These are phyloP conservation scores for Acrocephalus arundinaceus DNA, from an alignment of 2,113 vertebrate species.

Conservation along the genomic window DNA sequence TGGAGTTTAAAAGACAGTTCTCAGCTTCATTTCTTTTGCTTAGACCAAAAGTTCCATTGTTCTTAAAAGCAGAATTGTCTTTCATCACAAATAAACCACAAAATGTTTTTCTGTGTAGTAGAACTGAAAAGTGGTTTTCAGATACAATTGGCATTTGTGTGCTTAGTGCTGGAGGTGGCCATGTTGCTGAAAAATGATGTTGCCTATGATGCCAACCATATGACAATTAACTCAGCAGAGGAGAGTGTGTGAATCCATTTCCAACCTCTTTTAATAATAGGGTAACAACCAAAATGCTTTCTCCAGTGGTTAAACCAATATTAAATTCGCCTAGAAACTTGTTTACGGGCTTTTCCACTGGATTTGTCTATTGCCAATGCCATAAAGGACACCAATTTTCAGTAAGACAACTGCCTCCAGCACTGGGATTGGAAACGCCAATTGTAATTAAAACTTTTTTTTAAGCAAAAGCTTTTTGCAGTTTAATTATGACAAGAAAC, in stretches of 20 bases:
- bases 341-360: slow-evolving; percentile 46
- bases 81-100: neutral
- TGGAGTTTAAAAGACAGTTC: neutral
- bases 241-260: slow-evolving; percentile 49
- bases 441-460: slow-evolving; percentile 62
- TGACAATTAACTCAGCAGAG: slow-evolving; percentile 37
- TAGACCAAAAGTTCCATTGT: neutral
- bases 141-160: neutral
- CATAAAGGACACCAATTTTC: slow-evolving; percentile 60
- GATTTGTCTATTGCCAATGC: slow-evolving; percentile 50
- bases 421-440: slow-evolving; percentile 56
- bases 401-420: slow-evolving; percentile 46
- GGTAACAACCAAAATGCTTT: slow-evolving; percentile 56
- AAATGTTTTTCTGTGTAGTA: neutral
- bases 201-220: slow-evolving; percentile 26
- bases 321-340: slow-evolving; percentile 37
- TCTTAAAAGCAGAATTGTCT: slow-evolving; percentile 13
- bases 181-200: slow-evolving; percentile 38
- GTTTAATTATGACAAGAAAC: slow-evolving; percentile 45
- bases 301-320: slow-evolving; percentile 47
- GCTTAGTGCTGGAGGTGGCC: slow-evolving; percentile 8
- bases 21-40: neutral
- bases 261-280: slow-evolving; percentile 54
- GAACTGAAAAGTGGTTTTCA: neutral
- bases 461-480: slow-evolving; percentile 45